Base-by-base conservation (phyloP, 2,113 vertebrate genomes). In the Ariopsis seemanni region DNA sequence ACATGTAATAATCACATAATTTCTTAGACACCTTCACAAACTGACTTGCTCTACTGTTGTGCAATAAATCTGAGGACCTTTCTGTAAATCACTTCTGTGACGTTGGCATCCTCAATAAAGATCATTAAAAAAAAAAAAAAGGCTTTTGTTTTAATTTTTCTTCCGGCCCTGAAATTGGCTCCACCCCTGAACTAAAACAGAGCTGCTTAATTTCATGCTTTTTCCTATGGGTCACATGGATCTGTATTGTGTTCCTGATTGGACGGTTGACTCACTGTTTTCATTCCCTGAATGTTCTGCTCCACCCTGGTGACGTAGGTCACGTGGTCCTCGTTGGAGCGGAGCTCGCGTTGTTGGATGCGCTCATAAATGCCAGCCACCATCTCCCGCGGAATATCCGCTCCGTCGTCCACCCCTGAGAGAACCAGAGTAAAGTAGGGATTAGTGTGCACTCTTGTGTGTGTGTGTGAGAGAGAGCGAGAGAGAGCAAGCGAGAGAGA, bases 261-360 rank as follows among this genome's bases (percentile, higher is more conserved):
- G 69, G 34, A 80, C 7, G 25, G 15, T 27, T 69, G 42, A 94
- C 97, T 96, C 90, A 99, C 98, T 18, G 98, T 97, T 95, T 99
- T 99, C 95, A 99, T 97, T 90, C 98, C 98, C 85, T 99, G 94
- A 82, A 99, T 99, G 91, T 97, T 99, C 93, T 99, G 99, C 91
- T 99, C 98, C 95, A 99, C 98, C 53, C 98, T 97, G 91, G 97
- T 98, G 91, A 99, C 98, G 0, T 99, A 99, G 1, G 98, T 99
- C 90, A 99, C 98, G 0, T 99, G 98, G 91, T 99, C 98, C 87
- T 99, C 98, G 42, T 99, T 99, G 88, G 98, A 99, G 88, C 97
- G 97, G 4, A 99, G 96, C 91, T 99, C 98, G 87, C 97, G 96
- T 93, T 97, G 98, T 91, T 99, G 98, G 89, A 99, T 99, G 80